Base-by-base conservation (phyloP, 2,113 vertebrate genomes). In the Rhegmatorhina hoffmannsi region DNA sequence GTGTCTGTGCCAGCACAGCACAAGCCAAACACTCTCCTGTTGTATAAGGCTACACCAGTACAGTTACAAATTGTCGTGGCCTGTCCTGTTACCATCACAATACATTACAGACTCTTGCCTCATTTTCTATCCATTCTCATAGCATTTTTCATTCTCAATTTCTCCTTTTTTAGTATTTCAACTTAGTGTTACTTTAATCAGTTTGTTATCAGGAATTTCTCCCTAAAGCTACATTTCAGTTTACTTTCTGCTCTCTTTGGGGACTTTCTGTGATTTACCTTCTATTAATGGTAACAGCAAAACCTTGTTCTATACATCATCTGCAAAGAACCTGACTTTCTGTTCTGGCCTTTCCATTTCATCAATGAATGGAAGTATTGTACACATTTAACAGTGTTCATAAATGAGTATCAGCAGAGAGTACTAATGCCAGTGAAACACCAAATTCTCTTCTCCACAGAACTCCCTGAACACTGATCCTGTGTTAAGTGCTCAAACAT, bases 281-380 rank as follows among this genome's bases (percentile, higher is more conserved):
- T 82, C 70, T 60, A 52, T n/a, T 84, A 91, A 67, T 0, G 5
- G 31, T 52, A 84, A 92, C 77, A 89, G 73, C 80, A 86, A 80
- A 88, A 72, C 53, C 46, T 90, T 90, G 68, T 78, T 86, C 52
- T 84, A 89, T 17, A 33, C 66, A 85, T 73, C 53, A 89, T 67
- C 84, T 84, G 69, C 66, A 69, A 87, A 82, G 58, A 82, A 78
- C 69, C 25, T 53, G 46, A 77, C n/a, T 73, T 84, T 82, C 52
- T 78, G 38, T 52, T 89, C 34, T 67, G 43, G 63, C 69, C 31
- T 63, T 90, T 44, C 62, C 68, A 92, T 63, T 92, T 75, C 49
- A 81, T 64, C 50, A 40, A 24, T 87, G 84, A 96, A 95, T 92
- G 40, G 58, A 76, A 92, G 70, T n/a, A 96, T 64, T 91, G 91